Evolutionary conservation across 2,113 vertebrate species (phyloP), one percentile per base, ranked within the genome.

Genomic region (Sterna hirundo): DNA sequence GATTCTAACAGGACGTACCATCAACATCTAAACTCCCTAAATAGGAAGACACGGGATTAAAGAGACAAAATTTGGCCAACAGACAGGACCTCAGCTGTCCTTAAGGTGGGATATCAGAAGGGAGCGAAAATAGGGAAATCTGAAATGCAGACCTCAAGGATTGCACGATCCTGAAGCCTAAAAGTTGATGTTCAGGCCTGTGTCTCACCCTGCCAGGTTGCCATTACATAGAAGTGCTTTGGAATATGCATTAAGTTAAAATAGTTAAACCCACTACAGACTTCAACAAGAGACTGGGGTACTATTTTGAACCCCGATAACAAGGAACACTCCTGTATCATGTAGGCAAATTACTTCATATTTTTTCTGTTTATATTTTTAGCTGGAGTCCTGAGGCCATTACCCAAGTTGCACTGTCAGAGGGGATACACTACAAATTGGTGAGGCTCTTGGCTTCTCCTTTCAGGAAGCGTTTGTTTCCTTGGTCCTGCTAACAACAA

Each of bases 401-500:
- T 60, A 47, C 82, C 57, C 66, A 94, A 64, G 83, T 36, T 54
- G n/a, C 38, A n/a, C 62, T 80, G 66, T 74, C 86, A 89, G 74
- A 46, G 70, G 70, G 91, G 61, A 80, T 65, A 49, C 22, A 11
- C 23, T 13, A 49, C 77, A 21, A 15, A 4, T 13, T 77, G 62
- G 44, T 86, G 74, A 94, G 70, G 91, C 60, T 78, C 72, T 91
- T 80, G 86, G 62, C 76, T 69, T 94, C 83, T 88, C 38, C 65
- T 86, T 58, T 87, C 79, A 70, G 66, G n/a, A 94, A 74, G 32
- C 9, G 15, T 69, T 93, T 71, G 57, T 47, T 84, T 62, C 52
- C 83, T 78, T 84, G 44, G n/a, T 93, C 80, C 46, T 74, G 49
- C 65, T 91, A 72, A 84, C 0, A 1, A 77, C 74, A 81, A 75